phyloP scores from a whole-genome alignment of 1,140 invertebrate genomes.

The Halictus rubicundus region DNA sequence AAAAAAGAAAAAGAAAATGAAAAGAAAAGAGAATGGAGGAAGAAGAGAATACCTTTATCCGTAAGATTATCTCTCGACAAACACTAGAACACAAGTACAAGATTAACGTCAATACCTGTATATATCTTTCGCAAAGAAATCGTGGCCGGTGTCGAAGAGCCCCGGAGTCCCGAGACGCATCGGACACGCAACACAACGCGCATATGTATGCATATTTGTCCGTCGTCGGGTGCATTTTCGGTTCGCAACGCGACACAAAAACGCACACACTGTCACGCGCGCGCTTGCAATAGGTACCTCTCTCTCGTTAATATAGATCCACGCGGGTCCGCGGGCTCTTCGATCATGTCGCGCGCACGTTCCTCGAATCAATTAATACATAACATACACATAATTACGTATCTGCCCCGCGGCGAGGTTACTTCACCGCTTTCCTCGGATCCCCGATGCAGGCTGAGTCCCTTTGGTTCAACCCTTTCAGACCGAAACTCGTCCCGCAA shows the following conservation, averaged over 20 bases:
- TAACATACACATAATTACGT: neutral
- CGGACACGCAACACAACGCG: neutral
- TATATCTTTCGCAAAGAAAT: conserved; percentile 17
- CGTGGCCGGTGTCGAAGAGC: neutral
- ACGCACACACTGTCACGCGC: conserved; percentile 42
- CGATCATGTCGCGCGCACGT: neutral
- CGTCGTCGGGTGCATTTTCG: conserved; percentile 1
- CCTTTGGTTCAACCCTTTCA: neutral
- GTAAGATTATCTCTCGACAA: conserved; percentile 25
- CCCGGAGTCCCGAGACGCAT: neutral
- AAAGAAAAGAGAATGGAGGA: neutral
- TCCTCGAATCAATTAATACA: conserved; percentile 25
- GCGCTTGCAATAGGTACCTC: conserved; percentile 41
- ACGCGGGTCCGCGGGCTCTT: neutral
- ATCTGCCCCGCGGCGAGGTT: neutral
- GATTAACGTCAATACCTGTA: conserved; percentile 48
- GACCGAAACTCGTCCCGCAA: neutral
- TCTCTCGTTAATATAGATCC: conserved; percentile 17
- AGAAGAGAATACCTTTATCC: neutral
- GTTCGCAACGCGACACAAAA: conserved; percentile 26
- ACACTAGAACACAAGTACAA: conserved; percentile 48
- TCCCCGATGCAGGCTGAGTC: neutral
- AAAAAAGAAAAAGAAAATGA: no score
- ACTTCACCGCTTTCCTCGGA: neutral
- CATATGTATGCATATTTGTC: neutral